phyloP scores from a whole-genome alignment of 2,797 vertebrate genomes.

The Phataginus tetradactyla region DNA sequence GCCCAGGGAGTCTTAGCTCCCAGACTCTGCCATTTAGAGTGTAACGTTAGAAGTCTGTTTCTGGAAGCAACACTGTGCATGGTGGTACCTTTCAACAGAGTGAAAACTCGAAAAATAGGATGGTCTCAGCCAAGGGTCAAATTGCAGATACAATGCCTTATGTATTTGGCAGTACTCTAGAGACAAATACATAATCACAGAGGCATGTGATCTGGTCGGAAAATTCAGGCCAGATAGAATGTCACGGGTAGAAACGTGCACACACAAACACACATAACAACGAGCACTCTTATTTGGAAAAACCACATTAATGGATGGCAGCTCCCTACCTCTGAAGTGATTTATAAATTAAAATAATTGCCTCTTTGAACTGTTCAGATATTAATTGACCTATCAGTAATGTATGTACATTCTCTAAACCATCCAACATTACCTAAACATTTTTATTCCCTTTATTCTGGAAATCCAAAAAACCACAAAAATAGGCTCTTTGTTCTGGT shows the following conservation, averaged over 20 bases:
- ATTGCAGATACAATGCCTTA: slow-evolving; percentile 74
- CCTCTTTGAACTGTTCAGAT: slow-evolving; percentile 80
- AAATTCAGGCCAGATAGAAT: slow-evolving; percentile 81
- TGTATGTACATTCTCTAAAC: slow-evolving; percentile 20
- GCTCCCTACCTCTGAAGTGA: slow-evolving; percentile 75
- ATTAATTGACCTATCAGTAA: slow-evolving; percentile 81
- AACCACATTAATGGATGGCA: slow-evolving; percentile 78
- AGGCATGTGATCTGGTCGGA: slow-evolving; percentile 77
- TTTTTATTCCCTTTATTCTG: slow-evolving; percentile 68
- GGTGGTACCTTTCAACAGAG: slow-evolving; percentile 63
- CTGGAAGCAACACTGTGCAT: background rate
- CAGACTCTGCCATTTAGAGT: slow-evolving; percentile 10
- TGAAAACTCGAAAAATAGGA: slow-evolving; percentile 66
- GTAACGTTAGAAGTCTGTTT: slow-evolving; percentile 61
- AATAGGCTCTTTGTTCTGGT: slow-evolving; percentile 76
- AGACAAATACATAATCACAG: slow-evolving; percentile 83
- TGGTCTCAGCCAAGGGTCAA: slow-evolving; percentile 79
- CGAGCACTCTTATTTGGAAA: slow-evolving; percentile 77
- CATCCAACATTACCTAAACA: slow-evolving; percentile 75
- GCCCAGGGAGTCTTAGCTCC: slow-evolving; percentile 30
- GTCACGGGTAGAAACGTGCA: slow-evolving; percentile 51
- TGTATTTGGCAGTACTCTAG: slow-evolving; percentile 77
- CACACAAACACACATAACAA: slow-evolving; percentile 71
- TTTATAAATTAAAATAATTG: slow-evolving; percentile 85
- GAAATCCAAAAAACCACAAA: slow-evolving; percentile 71